Evolutionary conservation across 1,140 invertebrate genomes (phyloP).

Genomic region (Lineus longissimus): DNA sequence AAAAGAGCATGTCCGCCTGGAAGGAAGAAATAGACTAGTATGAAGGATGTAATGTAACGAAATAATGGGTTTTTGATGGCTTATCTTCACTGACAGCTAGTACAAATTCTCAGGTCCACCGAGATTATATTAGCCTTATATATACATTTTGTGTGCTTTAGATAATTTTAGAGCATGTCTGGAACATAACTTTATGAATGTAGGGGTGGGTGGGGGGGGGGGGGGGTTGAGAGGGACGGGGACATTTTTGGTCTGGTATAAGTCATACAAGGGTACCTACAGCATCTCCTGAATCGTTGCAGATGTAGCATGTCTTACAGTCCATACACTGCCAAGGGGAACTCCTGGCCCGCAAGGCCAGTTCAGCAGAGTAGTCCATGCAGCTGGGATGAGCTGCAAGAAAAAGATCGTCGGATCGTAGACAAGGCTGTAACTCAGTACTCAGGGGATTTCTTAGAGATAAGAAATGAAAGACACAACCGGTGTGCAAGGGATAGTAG

Average conservation of each 20-base stretch:
- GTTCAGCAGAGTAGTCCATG: constrained; percentile 51
- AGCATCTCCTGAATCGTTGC: constrained; percentile 41
- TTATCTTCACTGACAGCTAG: too few species aligned
- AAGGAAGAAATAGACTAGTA: constrained; percentile 27
- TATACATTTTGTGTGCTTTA: too few species aligned
- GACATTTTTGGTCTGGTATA: too few species aligned
- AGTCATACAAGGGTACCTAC: constrained; percentile 40
- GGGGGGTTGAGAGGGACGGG: not conserved
- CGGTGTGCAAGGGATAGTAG: too few species aligned
- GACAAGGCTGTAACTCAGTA: not conserved
- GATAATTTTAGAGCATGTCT: too few species aligned
- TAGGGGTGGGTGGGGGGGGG: not conserved
- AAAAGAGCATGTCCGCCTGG: constrained; percentile 70
- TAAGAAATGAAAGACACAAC: not conserved
- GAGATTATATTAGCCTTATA: too few species aligned
- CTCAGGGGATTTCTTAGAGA: not conserved
- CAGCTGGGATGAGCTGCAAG: constrained; percentile 56
- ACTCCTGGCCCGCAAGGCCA: constrained; percentile 39
- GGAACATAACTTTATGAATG: too few species aligned
- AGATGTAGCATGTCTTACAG: constrained; percentile 55
- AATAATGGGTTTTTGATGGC: too few species aligned
- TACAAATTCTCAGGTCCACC: not conserved
- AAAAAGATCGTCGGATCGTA: constrained; percentile 5
- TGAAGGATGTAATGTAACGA: too few species aligned
- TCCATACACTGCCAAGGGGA: constrained; percentile 55